A percentile compares a stretch with the other conserved stretches of the same genome.
These are phyloP conservation scores for Pteruthius melanotis DNA, from an alignment of 2,113 vertebrate species.

Conservation along the genomic window DNA sequence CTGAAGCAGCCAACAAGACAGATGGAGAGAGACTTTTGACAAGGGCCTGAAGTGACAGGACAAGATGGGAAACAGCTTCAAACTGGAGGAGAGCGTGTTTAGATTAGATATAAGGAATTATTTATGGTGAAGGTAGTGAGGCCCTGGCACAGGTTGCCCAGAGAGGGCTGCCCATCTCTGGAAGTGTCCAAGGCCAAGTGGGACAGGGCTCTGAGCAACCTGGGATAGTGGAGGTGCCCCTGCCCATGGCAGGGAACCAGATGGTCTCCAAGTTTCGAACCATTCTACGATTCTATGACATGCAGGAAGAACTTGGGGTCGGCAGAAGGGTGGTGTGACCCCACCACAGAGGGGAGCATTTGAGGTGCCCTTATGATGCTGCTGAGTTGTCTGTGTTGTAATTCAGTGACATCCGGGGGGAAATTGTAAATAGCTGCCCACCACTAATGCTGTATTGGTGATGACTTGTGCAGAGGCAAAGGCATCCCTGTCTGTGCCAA, in stretches of 20 bases:
- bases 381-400: not conserved
- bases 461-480: not conserved
- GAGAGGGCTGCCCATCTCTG: not conserved
- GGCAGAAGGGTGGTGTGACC: not conserved
- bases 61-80: not conserved
- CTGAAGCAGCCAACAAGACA: not conserved
- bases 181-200: not conserved
- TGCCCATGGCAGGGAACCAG: not conserved
- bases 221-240: not conserved
- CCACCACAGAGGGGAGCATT: accelerated
- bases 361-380: not conserved
- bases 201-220: not conserved
- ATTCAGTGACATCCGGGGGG: not conserved
- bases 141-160: not conserved
- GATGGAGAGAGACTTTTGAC: not conserved
- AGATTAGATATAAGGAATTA: not conserved
- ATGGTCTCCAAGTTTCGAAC: not conserved
- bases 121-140: not conserved
- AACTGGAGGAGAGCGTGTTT: not conserved
- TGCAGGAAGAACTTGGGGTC: not conserved
- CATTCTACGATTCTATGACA: not conserved
- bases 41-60: not conserved
- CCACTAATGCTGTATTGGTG: accelerated
- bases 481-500: accelerated
- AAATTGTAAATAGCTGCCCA: not conserved